Evolutionary conservation across 2,888 invertebrate genomes (phyloP).

Genomic region (Druceiella hillmani): DNA sequence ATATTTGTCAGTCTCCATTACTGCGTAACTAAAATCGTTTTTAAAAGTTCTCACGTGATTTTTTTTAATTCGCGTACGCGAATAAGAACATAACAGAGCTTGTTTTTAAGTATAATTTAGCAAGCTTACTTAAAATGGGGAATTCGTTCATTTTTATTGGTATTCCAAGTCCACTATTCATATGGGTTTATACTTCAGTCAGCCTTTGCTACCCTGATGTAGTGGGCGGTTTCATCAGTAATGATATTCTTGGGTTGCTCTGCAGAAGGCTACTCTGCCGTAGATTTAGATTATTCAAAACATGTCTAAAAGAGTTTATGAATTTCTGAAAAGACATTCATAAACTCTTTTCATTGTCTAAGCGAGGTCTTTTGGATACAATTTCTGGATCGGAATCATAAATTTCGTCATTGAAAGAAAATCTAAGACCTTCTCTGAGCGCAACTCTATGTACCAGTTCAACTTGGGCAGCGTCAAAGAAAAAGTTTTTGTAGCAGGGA

Average conservation of each 20-base stretch:
- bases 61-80: too few species aligned
- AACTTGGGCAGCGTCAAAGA: too few species aligned
- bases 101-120: conserved; percentile 12
- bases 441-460: too few species aligned
- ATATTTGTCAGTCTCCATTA: too few species aligned
- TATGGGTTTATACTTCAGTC: conserved; percentile 9
- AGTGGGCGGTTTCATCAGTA: conserved; percentile 10
- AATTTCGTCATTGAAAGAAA: conserved; percentile 9
- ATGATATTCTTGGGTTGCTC: conserved; percentile 11
- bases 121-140: too few species aligned
- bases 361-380: conserved; percentile 6
- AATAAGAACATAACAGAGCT: too few species aligned
- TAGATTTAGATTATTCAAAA: too few species aligned
- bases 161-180: conserved; percentile 9
- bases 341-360: conserved; percentile 8
- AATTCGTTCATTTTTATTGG: conserved; percentile 9
- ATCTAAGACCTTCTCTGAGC: conserved; percentile 8
- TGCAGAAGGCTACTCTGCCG: conserved; percentile 6
- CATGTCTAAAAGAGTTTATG: too few species aligned
- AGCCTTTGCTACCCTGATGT: conserved; percentile 11
- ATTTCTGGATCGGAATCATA: too few species aligned
- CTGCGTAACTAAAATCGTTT: too few species aligned
- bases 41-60: too few species aligned
- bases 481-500: conserved; percentile 9
- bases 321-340: conserved; percentile 9